Conservation (phyloP, 1,140 invertebrate species). For the Polypedilum pembai region DNA sequence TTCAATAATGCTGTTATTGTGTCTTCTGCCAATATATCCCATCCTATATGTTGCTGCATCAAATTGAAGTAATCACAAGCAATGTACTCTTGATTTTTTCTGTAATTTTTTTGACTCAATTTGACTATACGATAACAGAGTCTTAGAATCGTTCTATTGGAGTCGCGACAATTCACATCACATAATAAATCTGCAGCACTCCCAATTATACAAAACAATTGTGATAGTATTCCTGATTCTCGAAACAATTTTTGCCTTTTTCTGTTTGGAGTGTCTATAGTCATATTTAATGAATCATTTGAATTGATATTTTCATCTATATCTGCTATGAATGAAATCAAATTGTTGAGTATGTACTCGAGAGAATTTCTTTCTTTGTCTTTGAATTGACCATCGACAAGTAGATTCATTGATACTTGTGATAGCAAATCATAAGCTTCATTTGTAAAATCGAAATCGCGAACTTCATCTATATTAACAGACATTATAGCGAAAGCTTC, state of each 20-base stretch:
- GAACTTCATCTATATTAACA: slow-evolving; percentile 83
- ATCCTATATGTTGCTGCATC: slow-evolving; percentile 99
- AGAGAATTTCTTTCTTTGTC: slow-evolving; percentile 82
- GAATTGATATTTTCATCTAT: slow-evolving; percentile 91
- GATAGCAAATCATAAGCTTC: slow-evolving; percentile 94
- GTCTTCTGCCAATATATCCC: slow-evolving; percentile 97
- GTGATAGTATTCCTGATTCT: slow-evolving; percentile 94
- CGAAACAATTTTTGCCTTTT: slow-evolving; percentile 94
- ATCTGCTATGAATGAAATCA: slow-evolving; percentile 95
- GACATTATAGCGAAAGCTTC: slow-evolving; percentile 97
- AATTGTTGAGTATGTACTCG: slow-evolving; percentile 84
- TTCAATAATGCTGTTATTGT: slow-evolving; percentile 98
- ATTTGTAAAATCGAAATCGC: slow-evolving; percentile 98
- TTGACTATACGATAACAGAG: slow-evolving; percentile 92
- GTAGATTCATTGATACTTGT: slow-evolving; percentile 72
- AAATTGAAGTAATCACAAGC: slow-evolving; percentile 94
- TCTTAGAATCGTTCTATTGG: slow-evolving; percentile 93
- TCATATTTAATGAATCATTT: slow-evolving; percentile 80
- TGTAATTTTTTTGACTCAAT: slow-evolving; percentile 93
- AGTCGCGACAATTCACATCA: slow-evolving; percentile 68
- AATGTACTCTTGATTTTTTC: slow-evolving; percentile 99
- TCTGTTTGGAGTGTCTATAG: slow-evolving; percentile 77
- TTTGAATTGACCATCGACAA: slow-evolving; percentile 79
- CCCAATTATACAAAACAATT: slow-evolving; percentile 89
- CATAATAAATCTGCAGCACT: slow-evolving; percentile 67